Conservation (phyloP, 2,797 vertebrate species). For the Sandelia bainsii region DNA sequence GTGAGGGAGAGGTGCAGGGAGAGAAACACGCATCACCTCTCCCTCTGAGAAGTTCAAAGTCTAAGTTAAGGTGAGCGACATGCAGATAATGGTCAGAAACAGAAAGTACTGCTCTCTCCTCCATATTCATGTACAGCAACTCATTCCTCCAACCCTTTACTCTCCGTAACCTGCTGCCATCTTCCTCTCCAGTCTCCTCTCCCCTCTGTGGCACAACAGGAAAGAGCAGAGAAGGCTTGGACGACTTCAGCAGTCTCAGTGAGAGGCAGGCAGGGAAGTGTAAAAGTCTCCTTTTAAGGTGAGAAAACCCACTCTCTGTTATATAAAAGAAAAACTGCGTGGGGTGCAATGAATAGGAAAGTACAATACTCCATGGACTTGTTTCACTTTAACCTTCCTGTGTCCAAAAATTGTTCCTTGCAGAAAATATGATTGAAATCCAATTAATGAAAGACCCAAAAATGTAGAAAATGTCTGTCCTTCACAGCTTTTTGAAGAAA, state of each 20-base stretch:
- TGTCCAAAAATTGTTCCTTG: slow-evolving; percentile 40
- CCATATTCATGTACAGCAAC: slow-evolving; percentile 57
- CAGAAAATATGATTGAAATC: slow-evolving; percentile 28
- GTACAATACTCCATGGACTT: slow-evolving; percentile 58
- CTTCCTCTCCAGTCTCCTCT: slow-evolving; percentile 51
- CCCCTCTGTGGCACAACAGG: slow-evolving; percentile 72
- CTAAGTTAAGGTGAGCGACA: slow-evolving; percentile 53
- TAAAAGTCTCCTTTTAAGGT: slow-evolving; percentile 88
- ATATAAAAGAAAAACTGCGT: slow-evolving; percentile 79
- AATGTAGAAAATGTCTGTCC: slow-evolving; percentile 29
- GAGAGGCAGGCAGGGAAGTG: slow-evolving; percentile 77
- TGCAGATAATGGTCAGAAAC: slow-evolving; percentile 57
- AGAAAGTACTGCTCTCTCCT: slow-evolving; percentile 35
- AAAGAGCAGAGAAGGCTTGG: slow-evolving; percentile 68
- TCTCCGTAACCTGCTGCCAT: slow-evolving; percentile 51
- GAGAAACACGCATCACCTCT: slow-evolving; percentile 58
- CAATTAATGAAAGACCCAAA: slow-evolving; percentile 21
- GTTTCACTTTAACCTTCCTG: slow-evolving; percentile 56
- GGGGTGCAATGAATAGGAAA: slow-evolving; percentile 65
- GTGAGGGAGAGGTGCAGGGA: slow-evolving; percentile 62
- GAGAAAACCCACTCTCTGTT: slow-evolving; percentile 82
- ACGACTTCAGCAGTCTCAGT: slow-evolving; percentile 70
- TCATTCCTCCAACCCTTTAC: slow-evolving; percentile 48
- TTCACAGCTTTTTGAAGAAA: slow-evolving; percentile 26
- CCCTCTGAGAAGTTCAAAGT: slow-evolving; percentile 66